Conservation (phyloP, 2,888 invertebrate species). For the Clitarchus hookeri region DNA sequence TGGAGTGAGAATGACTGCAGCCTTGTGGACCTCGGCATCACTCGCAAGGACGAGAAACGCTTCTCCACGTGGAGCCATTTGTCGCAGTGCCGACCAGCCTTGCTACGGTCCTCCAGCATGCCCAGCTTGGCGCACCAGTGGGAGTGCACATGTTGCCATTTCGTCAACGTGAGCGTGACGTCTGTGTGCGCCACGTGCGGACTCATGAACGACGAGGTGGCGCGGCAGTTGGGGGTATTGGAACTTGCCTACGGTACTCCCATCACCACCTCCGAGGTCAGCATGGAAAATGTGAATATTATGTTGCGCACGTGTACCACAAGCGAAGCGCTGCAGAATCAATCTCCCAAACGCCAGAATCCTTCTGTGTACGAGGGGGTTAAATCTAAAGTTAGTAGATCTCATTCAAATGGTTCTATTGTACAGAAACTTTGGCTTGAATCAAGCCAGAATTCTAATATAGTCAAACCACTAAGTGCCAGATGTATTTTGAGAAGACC, state of each 20-base stretch:
- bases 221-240: conserved; percentile 31
- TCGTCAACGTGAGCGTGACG: conserved; percentile 50
- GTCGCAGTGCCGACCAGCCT: neutral
- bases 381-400: conserved; percentile 63
- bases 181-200: conserved; percentile 46
- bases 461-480: conserved; percentile 35
- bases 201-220: conserved; percentile 33
- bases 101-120: conserved; percentile 43
- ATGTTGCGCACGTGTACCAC: conserved; percentile 6
- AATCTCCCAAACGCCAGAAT: conserved; percentile 58
- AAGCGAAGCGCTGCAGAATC: conserved; percentile 49
- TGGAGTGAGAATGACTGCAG: conserved; percentile 40
- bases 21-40: conserved; percentile 33
- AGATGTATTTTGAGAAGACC: conserved; percentile 57
- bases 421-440: conserved; percentile 53
- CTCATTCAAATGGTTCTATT: conserved; percentile 67
- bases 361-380: conserved; percentile 57
- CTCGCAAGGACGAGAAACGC: conserved; percentile 30
- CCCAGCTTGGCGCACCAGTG: conserved; percentile 49
- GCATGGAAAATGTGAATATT: conserved; percentile 10
- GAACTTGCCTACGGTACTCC: conserved; percentile 31
- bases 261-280: neutral
- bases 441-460: conserved; percentile 35
- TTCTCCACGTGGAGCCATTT: conserved; percentile 37
- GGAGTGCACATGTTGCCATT: conserved; percentile 51